Evolutionary conservation across 2,113 vertebrate species (phyloP), one percentile per base, ranked within the genome.

Genomic region (Lutjanus erythropterus): DNA sequence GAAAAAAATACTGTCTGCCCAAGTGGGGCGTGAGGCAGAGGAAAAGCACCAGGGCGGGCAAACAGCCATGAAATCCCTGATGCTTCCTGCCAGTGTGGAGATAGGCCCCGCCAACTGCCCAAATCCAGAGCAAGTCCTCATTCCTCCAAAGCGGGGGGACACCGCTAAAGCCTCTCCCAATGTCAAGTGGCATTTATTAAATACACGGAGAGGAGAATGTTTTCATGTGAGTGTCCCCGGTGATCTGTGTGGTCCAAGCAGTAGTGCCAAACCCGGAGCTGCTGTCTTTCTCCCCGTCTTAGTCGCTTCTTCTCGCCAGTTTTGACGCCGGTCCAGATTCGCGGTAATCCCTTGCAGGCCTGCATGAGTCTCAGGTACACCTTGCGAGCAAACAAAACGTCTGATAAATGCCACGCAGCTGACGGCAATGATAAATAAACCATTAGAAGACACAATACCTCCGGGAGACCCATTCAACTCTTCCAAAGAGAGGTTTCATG

Each of bases 141-240:
- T 88, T 88, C 84, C 88, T 90, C 85, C 78, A 58, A 73, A 90
- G 89, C 60, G 29, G 67, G 55, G 62, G 59, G 50, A 60, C 64
- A 52, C 71, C 0, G 79, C 78, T 89, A 90, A 93, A 94, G 88
- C 89, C 89, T 88, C 83, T 88, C 86, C 89, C 91, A 90, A 88
- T 90, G 93, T 94, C 94, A 93, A 94, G 91, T 88, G 91, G 91
- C 85, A 86, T 91, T 93, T 94, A 88, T 90, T 90, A 93, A 86
- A 85, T 39, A 81, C 80, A 88, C 44, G 41, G 71, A 86, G 82
- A 79, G 68, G 81, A 56, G 84, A 44, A 65, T 64, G 84, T 90
- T 85, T 85, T 86, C 67, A 66, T 70, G 67, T 35, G 27, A 67
- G 71, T 7, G 85, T 93, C 93, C 90, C 93, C 37, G 53, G 81